A percentile compares a stretch with the other conserved stretches of the same genome.
Conservation (phyloP, 2,797 vertebrate genomes). For the Chaetophractus vellerosus region DNA sequence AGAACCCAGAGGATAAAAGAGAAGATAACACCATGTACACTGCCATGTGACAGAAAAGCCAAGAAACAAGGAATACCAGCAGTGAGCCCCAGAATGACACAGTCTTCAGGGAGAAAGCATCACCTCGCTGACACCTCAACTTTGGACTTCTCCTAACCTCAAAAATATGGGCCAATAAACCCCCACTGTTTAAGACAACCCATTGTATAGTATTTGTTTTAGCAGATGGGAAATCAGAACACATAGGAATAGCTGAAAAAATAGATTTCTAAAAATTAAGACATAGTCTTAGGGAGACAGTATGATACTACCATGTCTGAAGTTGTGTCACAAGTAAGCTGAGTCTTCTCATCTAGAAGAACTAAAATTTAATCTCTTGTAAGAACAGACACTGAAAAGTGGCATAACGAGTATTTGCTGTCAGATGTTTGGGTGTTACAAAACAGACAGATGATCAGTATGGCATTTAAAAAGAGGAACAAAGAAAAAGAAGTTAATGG, state of each 20-base stretch:
- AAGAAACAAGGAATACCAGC: no score
- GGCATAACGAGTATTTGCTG: background rate
- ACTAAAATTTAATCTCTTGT: background rate
- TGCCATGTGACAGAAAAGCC: no score
- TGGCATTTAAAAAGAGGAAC: conserved; percentile 64
- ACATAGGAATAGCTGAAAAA: background rate
- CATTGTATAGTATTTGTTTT: no score
- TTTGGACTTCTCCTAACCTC: no score
- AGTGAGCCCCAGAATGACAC: no score
- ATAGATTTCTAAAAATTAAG: background rate
- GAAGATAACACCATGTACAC: no score
- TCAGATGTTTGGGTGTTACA: background rate
- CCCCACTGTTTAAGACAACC: no score
- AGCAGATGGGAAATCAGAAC: no score
- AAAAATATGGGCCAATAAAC: no score
- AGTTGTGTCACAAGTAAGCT: background rate
- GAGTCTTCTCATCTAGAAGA: background rate
- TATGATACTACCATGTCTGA: background rate
- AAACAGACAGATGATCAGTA: background rate
- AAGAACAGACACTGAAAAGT: background rate
- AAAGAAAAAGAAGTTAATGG: conserved; percentile 36
- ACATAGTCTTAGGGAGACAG: background rate
- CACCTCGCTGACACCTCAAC: no score
- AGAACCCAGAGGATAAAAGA: no score
- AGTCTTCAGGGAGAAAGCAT: no score